A percentile compares a stretch with the other conserved stretches of the same genome.
Conservation (phyloP, 2,113 vertebrate genomes). For the Proterorhinus semilunaris region DNA sequence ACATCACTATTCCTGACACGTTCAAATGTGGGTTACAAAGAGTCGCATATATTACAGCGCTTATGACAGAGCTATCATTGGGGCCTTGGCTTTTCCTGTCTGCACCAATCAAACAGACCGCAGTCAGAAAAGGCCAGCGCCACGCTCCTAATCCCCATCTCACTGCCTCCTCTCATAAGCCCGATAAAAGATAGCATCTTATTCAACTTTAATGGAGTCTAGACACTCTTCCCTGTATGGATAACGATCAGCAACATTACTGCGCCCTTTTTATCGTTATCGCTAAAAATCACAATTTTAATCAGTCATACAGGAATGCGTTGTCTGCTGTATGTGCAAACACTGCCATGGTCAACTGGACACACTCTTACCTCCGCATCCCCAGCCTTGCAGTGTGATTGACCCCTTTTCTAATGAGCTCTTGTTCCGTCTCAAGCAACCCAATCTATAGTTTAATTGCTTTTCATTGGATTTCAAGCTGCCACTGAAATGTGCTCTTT, state of each 20-base stretch:
- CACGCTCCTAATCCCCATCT: conserved; percentile 38
- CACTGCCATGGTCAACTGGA: conserved; percentile 24
- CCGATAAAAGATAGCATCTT: conserved; percentile 58
- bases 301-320: conserved; percentile 15
- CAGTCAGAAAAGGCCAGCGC: neutral
- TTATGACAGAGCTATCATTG: conserved; percentile 1
- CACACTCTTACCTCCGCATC: conserved; percentile 37
- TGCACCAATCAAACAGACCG: conserved; percentile 18
- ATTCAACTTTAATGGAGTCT: conserved; percentile 43
- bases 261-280: neutral
- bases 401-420: conserved; percentile 41
- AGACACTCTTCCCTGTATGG: conserved; percentile 14
- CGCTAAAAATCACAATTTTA: conserved; percentile 12
- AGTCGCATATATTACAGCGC: neutral
- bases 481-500: neutral
- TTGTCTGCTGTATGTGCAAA: neutral
- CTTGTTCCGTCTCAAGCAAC: conserved; percentile 37
- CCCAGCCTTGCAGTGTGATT: conserved; percentile 41
- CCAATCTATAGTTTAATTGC: conserved; percentile 57
- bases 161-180: conserved; percentile 33
- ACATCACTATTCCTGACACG: neutral
- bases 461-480: conserved; percentile 9
- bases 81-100: neutral
- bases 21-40: neutral
- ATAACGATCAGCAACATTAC: conserved; percentile 15